These are phyloP conservation scores for Mionectes olivaceus DNA, from an alignment of 2,797 vertebrate species.

Conservation along the genomic window DNA sequence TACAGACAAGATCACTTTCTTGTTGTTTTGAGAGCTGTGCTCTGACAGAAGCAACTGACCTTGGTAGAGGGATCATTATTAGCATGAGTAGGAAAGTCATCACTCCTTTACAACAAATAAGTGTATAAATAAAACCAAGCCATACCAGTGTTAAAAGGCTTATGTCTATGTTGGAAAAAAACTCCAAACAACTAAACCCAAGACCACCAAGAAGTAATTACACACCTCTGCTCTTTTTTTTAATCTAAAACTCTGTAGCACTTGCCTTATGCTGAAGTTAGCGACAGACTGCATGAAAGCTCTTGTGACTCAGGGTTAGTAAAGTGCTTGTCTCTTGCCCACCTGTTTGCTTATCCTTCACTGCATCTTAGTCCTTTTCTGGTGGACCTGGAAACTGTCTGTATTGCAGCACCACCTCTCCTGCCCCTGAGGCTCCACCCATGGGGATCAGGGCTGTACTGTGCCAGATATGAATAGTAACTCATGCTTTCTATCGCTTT, in stretches of 20 bases:
- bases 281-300: not conserved
- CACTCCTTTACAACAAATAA: conserved; percentile 44
- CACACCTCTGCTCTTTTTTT: conserved; percentile 39
- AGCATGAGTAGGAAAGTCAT: conserved; percentile 21
- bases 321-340: not conserved
- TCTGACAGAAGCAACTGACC: conserved; percentile 31
- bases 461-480: not conserved
- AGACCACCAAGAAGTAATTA: conserved; percentile 38
- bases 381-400: not conserved
- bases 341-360: not conserved
- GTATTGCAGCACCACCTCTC: not conserved
- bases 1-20: conserved; percentile 31
- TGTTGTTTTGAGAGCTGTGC: conserved; percentile 42
- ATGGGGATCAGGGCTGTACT: not conserved
- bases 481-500: not conserved
- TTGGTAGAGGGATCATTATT: conserved; percentile 28
- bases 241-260: conserved; percentile 10
- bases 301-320: not conserved
- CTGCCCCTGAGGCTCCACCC: not conserved
- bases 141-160: conserved; percentile 14
- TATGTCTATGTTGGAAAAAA: conserved; percentile 1
- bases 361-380: not conserved
- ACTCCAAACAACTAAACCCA: not conserved
- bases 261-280: not conserved
- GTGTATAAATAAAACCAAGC: conserved; percentile 51